A percentile compares a stretch with the other conserved stretches of the same genome.
Evolutionary conservation across 2,888 invertebrate genomes (phyloP).

Genomic region (Hydropsyche betteni): DNA sequence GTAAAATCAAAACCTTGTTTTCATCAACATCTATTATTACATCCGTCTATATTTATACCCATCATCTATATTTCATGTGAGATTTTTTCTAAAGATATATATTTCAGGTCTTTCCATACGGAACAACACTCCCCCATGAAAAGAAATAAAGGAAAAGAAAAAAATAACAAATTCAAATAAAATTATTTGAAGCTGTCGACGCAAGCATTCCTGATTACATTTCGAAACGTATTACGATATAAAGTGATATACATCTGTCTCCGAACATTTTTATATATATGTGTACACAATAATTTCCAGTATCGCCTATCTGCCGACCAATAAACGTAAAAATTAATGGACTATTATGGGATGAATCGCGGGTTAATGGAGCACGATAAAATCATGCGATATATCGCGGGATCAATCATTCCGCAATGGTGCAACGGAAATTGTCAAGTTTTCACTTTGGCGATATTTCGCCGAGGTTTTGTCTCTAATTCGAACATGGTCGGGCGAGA

Average conservation of each 20-base stretch:
- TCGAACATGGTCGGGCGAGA: background rate
- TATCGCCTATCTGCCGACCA: background rate
- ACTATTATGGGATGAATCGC: constrained; percentile 16
- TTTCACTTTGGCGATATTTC: too few relatives aligned
- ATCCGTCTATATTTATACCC: background rate
- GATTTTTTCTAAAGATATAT: constrained; percentile 2
- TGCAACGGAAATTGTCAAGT: background rate
- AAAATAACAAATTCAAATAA: constrained; percentile 7
- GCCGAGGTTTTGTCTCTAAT: background rate
- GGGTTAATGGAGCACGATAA: constrained; percentile 16
- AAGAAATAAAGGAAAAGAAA: background rate
- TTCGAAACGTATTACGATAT: background rate
- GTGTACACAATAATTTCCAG: background rate
- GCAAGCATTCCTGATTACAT: constrained; percentile 11
- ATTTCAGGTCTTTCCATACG: background rate
- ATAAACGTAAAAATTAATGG: constrained; percentile 16
- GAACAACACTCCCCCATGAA: background rate
- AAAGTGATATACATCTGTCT: background rate
- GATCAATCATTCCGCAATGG: background rate
- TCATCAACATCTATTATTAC: background rate
- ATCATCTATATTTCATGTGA: background rate
- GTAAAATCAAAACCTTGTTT: background rate
- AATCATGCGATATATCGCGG: constrained; percentile 23
- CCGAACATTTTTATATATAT: background rate
- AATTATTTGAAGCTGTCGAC: constrained; percentile 1